phyloP scores from a whole-genome alignment of 2,797 vertebrate genomes.

The Acrocephalus scirpaceus region DNA sequence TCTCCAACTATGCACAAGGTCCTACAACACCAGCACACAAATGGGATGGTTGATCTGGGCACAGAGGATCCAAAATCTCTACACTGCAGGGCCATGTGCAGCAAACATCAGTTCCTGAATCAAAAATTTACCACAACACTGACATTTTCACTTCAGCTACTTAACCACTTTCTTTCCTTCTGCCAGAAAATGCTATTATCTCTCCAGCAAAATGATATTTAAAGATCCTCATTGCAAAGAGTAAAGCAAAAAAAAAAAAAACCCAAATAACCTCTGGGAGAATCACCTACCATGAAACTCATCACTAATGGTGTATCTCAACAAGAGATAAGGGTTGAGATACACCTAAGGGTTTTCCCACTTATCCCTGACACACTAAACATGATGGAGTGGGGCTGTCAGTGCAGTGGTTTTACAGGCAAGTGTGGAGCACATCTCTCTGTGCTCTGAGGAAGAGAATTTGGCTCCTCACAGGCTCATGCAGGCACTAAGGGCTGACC shows the following conservation, averaged over 20 bases:
- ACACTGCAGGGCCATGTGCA: neutral
- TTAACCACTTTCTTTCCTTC: neutral
- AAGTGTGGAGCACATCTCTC: neutral
- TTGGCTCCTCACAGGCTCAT: neutral
- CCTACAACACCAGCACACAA: neutral
- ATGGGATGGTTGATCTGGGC: neutral
- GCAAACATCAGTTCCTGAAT: neutral
- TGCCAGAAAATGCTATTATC: neutral
- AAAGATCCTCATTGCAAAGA: neutral
- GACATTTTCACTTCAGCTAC: neutral
- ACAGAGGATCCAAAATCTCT: neutral
- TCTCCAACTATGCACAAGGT: neutral
- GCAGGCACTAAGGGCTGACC: neutral
- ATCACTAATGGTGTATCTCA: neutral
- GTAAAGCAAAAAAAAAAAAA: neutral
- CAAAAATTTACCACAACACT: accelerated
- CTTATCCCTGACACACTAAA: neutral
- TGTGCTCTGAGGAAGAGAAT: neutral
- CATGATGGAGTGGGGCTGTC: neutral
- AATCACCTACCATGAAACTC: neutral
- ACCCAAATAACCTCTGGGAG: neutral
- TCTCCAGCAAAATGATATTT: neutral
- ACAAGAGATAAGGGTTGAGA: too few relatives aligned
- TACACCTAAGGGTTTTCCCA: neutral
- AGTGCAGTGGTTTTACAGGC: neutral